Evolutionary conservation across 1,140 invertebrate genomes (phyloP).

Genomic region (Cydia amplana): DNA sequence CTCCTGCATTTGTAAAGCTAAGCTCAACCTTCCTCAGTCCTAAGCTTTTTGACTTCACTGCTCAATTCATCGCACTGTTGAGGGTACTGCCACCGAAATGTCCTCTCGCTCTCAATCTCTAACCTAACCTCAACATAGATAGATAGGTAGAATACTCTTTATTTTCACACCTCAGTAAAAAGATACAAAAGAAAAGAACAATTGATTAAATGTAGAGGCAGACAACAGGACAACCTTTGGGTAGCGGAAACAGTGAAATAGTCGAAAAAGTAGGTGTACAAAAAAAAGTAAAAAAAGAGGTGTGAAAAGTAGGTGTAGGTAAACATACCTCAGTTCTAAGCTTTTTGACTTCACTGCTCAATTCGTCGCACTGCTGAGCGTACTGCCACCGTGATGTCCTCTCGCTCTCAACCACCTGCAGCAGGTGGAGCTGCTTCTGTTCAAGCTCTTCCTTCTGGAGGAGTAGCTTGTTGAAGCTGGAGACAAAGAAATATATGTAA

Average conservation of each 20-base stretch:
- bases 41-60: slow-evolving; percentile 93
- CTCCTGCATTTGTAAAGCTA: slow-evolving; percentile 83
- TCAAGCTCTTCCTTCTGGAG: slow-evolving; percentile 95
- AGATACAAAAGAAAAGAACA: no score
- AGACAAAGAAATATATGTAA: not conserved
- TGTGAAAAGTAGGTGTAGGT: no score
- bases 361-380: slow-evolving; percentile 94
- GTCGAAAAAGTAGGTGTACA: no score
- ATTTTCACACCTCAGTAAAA: no score
- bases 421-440: slow-evolving; percentile 94
- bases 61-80: slow-evolving; percentile 95
- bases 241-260: no score
- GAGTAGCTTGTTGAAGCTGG: slow-evolving; percentile 94
- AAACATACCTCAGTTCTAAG: slow-evolving; percentile 90
- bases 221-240: no score
- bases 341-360: slow-evolving; percentile 93
- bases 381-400: slow-evolving; percentile 96
- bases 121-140: slow-evolving; percentile 38
- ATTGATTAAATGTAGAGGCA: no score
- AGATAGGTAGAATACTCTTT: no score
- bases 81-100: slow-evolving; percentile 95
- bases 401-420: slow-evolving; percentile 96
- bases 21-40: slow-evolving; percentile 86
- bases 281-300: no score
- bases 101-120: slow-evolving; percentile 96